Evolutionary conservation across 2,113 vertebrate genomes (phyloP).

Genomic region (Tamias sibiricus): DNA sequence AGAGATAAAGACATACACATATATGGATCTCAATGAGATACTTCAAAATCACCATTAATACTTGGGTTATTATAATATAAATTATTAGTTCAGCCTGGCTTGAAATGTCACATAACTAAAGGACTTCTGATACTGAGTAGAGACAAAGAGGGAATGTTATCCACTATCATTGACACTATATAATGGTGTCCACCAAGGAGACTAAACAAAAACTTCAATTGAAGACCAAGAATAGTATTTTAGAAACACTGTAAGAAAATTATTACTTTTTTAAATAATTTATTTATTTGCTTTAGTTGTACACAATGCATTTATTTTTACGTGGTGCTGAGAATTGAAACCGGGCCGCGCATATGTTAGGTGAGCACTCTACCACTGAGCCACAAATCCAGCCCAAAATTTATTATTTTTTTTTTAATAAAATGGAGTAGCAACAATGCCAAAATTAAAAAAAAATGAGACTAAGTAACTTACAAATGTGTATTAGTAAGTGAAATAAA

Average conservation of each 20-base stretch:
- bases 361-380: no score
- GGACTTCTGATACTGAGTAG: neutral
- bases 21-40: neutral
- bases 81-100: neutral
- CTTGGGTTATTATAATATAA: neutral
- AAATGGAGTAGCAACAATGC: neutral
- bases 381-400: no score
- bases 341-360: no score
- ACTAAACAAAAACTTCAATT: neutral
- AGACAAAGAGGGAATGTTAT: neutral
- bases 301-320: no score
- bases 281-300: no score
- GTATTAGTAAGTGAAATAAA: no score
- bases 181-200: neutral
- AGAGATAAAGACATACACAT: neutral
- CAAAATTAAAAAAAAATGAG: neutral
- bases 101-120: neutral
- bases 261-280: no score
- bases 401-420: no score
- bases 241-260: neutral
- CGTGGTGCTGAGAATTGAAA: no score
- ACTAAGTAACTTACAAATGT: neutral
- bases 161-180: neutral
- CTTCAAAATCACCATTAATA: neutral
- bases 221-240: neutral